Evolutionary conservation across 2,888 invertebrate genomes (phyloP), one percentile per base, ranked within the genome.

Genomic region (Argyresthia goedartella): DNA sequence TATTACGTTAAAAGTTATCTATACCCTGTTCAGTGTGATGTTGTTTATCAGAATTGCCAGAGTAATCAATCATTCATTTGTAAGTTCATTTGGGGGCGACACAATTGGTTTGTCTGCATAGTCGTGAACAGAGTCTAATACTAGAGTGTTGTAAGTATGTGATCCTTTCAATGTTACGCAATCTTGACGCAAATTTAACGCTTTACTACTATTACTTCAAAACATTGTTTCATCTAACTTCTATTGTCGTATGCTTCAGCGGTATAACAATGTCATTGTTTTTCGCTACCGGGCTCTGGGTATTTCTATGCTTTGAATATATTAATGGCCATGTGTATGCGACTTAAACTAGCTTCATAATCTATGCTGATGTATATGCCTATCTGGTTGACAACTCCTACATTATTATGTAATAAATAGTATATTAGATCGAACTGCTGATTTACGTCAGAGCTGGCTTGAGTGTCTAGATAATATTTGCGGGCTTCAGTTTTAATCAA

Each of bases 251-350:
- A 74, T 81, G 85, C 85, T 86, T 86, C 73, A 76, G 85, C 86
- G 25, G 81, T 80, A 74, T 78, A 81, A 81, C 73, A 77, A 77
- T 81, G 75, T 81, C 35, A 52, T 34, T 71, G 67, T 70, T 74
- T 75, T 72, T 67, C 74, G 85, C 85, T 85, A 82, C 69, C 80
- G 84, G 85, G 84, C 85, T 84, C 84, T 69, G 84, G 85, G 85
- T 82, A 81, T 79, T 75, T 80, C 84, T 85, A 81, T 84, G 86
- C 86, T 86, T 86, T 84, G 80, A 74, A 82, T 86, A 85, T 85
- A 81, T 78, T 80, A 76, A 78, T 84, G 82, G 84, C 57, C 55
- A 58, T 84, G 81, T 82, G 82, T 84, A 84, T 85, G 85, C 84
- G 78, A 81, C 69, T 76, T 74, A 81, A 76, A 80, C 74, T 76